A percentile compares a stretch with the other conserved stretches of the same genome.
Conservation (phyloP, 1,140 invertebrate genomes). For the Polypedilum pembai region DNA sequence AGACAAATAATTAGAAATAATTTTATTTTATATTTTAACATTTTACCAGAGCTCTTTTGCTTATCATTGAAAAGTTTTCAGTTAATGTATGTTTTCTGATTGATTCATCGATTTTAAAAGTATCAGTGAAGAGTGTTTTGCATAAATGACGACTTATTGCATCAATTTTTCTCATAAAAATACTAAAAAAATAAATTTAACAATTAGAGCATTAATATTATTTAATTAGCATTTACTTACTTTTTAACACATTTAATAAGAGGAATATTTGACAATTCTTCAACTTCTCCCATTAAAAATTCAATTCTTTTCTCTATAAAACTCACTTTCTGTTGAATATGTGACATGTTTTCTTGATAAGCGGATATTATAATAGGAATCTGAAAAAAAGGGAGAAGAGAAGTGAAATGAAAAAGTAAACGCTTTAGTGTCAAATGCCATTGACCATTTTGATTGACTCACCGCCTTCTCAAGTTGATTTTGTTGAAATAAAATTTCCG, state of each 20-base stretch:
- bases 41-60: neutral
- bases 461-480: neutral
- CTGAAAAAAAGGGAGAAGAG: neutral
- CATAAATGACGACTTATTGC: constrained; percentile 12
- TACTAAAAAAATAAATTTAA: neutral
- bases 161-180: constrained; percentile 18
- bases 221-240: neutral
- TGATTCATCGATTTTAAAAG: constrained; percentile 15
- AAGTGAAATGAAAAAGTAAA: neutral
- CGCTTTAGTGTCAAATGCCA: no score
- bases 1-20: neutral
- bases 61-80: constrained; percentile 11
- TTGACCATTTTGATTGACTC: neutral
- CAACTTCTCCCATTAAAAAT: neutral
- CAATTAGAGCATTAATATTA: neutral
- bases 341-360: neutral
- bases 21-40: neutral
- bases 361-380: constrained; percentile 4
- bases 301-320: constrained; percentile 15
- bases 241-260: constrained; percentile 17
- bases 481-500: constrained; percentile 13
- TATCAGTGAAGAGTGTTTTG: neutral
- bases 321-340: constrained; percentile 1
- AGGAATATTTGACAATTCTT: neutral
- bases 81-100: neutral